Base-by-base conservation (phyloP, 2,888 invertebrate species). In the Ctena decussata region DNA sequence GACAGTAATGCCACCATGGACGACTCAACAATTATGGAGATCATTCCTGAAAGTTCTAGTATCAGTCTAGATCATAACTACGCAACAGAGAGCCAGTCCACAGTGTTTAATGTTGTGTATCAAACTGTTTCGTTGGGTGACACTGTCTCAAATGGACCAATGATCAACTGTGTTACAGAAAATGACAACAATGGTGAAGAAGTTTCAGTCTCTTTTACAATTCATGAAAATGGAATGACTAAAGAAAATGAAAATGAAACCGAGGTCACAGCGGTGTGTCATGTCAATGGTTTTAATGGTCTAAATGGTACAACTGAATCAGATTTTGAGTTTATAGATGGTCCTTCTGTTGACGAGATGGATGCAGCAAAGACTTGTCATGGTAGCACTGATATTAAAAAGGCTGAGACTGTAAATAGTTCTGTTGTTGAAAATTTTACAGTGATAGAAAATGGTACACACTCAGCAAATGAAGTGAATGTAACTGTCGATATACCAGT, bases 1-100 rank as follows among this genome's bases (percentile, higher is more conserved):
- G 88, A 88, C 71, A 85, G 80, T 71, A 46, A 60, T 1, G 53
- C 69, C 12, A 69, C 69, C n/a, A 75, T 75, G 37, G 75, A 60
- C 27, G 75, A 75, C 37, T 75, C 75, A 12, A 49, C 57, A 8
- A 37, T 39, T 21, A 60, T 53, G 35, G 75, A 75, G 18, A 39
- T 53, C 21, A 32, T 49, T 46, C 46, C 73, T 37, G 73, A 73
- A 46, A 11, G 39, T 15, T 41, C 73, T n/a, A 46, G 18, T 46
- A 27, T 30, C 32, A 73, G 49, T 32, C 41, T 18, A 46, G n/a
- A 44, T 1, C 46, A 32, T 65, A 35, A 11, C 1, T 65, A 11
- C 35, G 12, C 32, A 65, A 35, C 65, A 35, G 65, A 65, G 65
- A 72, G 72, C 72, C 72, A 72, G 72, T 15, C 72, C 15, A 37